Base-by-base conservation (phyloP, 1,140 invertebrate genomes). In the Triops longicaudatus region DNA sequence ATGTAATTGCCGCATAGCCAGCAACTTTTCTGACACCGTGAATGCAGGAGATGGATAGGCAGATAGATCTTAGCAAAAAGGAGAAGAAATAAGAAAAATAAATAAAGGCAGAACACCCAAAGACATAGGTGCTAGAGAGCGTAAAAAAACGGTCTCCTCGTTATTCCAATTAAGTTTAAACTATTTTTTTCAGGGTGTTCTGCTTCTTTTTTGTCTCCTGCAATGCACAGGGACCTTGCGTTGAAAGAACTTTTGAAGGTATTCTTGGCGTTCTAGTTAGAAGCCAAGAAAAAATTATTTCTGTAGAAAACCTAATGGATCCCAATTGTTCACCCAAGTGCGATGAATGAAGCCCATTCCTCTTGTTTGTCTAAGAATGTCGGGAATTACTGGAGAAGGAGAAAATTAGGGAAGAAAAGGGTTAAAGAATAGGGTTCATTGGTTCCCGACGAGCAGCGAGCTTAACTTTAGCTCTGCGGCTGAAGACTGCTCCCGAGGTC, bases 301-400 rank as follows among this genome's bases (percentile, higher is more conserved):
- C 50, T 63, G 14, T 22, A 63, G 50, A 22, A 63, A 63, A 14
- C 50, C n/a, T 63, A 63, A 63, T 63, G 50, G 50, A 17, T 63
- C 50, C 50, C 50, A 63, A 9, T 63, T 63, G 50, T 63, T 63
- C 50, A 63, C 50, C 50, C 50, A 63, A 63, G 50, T 63, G 50
- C n/a, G 50, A 22, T 63, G 50, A 63, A 63, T 63, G 50, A 63
- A 63, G 50, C 50, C 50, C 50, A 63, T 63, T 63, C 50, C 50
- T 63, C 50, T 63, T 63, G 14, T 22, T 63, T 63, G 10, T 37
- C 31, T 37, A 37, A 37, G 31, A 37, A 37, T 7, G 31, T 37
- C 31, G 31, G 7, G 0, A 10, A 22, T 5, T 63, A 5, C 12
- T n/a, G 22, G 50, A 63, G 50, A 5, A 17, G 50, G 50, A 63